Evolutionary conservation across 2,113 vertebrate species (phyloP).

Genomic region (Cinclus cinclus): DNA sequence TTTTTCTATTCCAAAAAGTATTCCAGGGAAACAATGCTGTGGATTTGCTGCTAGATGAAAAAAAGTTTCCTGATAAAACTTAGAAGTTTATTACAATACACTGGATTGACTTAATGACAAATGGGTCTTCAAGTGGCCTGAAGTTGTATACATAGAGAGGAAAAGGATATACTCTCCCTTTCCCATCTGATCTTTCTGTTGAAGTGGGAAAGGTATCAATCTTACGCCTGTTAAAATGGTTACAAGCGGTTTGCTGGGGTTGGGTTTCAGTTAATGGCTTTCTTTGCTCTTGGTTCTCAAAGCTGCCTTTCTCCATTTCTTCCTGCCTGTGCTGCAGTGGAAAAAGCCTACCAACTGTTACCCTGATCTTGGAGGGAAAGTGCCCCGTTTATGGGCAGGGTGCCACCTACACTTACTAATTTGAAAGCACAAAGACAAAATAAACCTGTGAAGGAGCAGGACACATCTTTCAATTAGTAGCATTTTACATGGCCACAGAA

Average conservation of each 20-base stretch:
- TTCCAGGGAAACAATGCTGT: not conserved
- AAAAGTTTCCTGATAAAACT: not conserved
- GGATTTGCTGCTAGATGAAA: not conserved
- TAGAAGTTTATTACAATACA: not conserved
- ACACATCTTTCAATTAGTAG: not conserved
- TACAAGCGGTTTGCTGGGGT: not conserved
- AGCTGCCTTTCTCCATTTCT: not conserved
- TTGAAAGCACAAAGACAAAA: not conserved
- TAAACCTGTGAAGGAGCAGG: not conserved
- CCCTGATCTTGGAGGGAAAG: not conserved
- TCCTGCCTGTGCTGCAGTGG: not conserved
- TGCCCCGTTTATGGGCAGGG: not conserved
- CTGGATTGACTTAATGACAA: conserved; percentile 9
- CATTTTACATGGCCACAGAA: not conserved
- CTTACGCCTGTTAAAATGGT: conserved; percentile 33
- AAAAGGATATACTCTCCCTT: conserved; percentile 40
- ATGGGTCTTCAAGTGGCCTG: conserved; percentile 6
- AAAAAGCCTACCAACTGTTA: conserved; percentile 8
- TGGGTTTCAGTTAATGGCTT: conserved; percentile 59
- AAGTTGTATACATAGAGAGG: conserved; percentile 23
- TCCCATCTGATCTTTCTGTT: conserved; percentile 47
- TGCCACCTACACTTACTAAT: not conserved
- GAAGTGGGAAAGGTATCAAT: conserved; percentile 63
- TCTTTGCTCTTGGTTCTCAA: conserved; percentile 28
- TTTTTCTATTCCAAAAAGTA: not conserved